Evolutionary conservation across 2,888 invertebrate species (phyloP).

Genomic region (Eilema sororculum): DNA sequence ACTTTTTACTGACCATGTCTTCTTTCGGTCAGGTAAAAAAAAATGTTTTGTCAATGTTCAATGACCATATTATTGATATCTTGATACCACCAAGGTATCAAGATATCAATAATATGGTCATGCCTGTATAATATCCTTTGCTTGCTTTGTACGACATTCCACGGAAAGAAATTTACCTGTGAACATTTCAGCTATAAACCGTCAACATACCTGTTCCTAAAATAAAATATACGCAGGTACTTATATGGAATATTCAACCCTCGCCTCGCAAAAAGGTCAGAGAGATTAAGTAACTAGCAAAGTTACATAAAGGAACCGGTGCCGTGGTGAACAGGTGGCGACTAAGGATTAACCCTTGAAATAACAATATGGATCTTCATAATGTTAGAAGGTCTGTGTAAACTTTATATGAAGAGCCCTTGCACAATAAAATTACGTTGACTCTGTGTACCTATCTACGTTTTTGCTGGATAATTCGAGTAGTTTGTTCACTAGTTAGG

Average conservation of each 20-base stretch:
- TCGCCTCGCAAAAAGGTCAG: constrained; percentile 36
- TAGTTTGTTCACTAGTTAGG: too few relatives aligned
- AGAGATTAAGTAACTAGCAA: constrained; percentile 22
- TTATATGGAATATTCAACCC: constrained; percentile 7
- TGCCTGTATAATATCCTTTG: too few relatives aligned
- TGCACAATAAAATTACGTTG: constrained; percentile 31
- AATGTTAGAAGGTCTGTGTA: not conserved
- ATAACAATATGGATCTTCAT: constrained; percentile 16
- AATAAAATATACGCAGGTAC: not conserved
- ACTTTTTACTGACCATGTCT: too few relatives aligned
- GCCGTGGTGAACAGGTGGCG: constrained; percentile 31
- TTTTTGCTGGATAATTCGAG: constrained; percentile 12
- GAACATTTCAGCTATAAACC: not conserved
- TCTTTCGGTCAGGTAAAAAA: too few relatives aligned
- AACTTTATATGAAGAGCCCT: constrained; percentile 25
- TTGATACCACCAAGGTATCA: too few relatives aligned
- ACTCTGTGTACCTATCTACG: constrained; percentile 5
- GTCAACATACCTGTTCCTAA: not conserved
- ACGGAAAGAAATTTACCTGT: too few relatives aligned
- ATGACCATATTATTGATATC: too few relatives aligned
- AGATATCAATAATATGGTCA: too few relatives aligned
- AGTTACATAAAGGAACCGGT: constrained; percentile 21
- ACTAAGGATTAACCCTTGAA: constrained; percentile 39
- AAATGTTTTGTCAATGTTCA: too few relatives aligned
- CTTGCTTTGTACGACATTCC: too few relatives aligned